These are phyloP conservation scores for Hestina assimilis DNA, from an alignment of 1,140 invertebrate species.

Conservation along the genomic window DNA sequence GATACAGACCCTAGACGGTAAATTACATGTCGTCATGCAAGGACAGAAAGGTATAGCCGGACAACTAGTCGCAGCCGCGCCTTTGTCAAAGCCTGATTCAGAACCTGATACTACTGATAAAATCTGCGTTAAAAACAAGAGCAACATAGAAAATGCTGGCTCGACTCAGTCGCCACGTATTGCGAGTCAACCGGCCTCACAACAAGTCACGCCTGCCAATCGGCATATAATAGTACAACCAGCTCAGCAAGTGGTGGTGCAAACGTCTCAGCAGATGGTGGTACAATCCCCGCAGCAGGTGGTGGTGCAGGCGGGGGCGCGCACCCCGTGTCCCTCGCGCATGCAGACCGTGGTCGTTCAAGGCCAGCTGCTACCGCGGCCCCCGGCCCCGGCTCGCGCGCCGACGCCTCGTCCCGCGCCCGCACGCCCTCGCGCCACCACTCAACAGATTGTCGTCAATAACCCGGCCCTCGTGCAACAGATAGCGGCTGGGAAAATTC, in stretches of 20 bases:
- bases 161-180: conserved; percentile 30
- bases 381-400: conserved; percentile 15
- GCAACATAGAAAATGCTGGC: conserved; percentile 33
- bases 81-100: conserved; percentile 32
- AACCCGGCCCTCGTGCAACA: conserved; percentile 87
- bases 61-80: conserved; percentile 58
- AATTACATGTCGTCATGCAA: conserved; percentile 88
- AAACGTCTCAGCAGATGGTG: conserved; percentile 41
- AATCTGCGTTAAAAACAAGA: conserved; percentile 23
- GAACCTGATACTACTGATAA: conserved; percentile 31
- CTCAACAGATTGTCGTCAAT: conserved; percentile 86
- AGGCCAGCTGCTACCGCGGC: conserved; percentile 50
- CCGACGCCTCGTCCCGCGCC: conserved; percentile 33
- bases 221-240: conserved; percentile 55
- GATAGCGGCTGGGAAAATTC: conserved; percentile 87
- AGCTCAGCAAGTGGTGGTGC: conserved; percentile 54
- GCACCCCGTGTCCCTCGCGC: conserved; percentile 32
- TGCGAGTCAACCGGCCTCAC: conserved; percentile 33
- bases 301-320: conserved; percentile 57
- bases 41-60: conserved; percentile 63
- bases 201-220: conserved; percentile 34
- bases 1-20: conserved; percentile 95
- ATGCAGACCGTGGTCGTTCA: conserved; percentile 64
- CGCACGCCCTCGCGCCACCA: conserved; percentile 44
- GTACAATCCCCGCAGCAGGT: conserved; percentile 51